These are phyloP conservation scores for Cephus nigrinus DNA, from an alignment of 2,888 invertebrate species.

Conservation along the genomic window DNA sequence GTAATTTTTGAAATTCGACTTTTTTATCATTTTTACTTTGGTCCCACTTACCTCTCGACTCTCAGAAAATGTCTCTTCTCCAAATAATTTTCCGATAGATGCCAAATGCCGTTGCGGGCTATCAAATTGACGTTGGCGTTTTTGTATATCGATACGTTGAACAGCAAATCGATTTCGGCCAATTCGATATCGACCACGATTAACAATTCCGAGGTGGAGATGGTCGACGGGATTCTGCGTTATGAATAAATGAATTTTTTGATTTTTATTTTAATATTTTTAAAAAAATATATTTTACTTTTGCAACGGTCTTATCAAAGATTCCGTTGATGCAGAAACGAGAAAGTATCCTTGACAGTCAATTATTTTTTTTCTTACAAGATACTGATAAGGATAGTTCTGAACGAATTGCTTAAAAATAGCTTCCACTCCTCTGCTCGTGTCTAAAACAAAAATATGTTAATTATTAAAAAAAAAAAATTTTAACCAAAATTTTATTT, in stretches of 20 bases:
- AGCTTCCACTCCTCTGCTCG: slow-evolving; percentile 23
- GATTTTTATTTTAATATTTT: neutral
- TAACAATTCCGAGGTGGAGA: slow-evolving; percentile 47
- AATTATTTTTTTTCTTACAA: slow-evolving; percentile 28
- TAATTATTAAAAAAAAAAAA: neutral
- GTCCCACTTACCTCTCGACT: slow-evolving; percentile 35
- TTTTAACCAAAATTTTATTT: no score
- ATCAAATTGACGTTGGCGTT: slow-evolving; percentile 47
- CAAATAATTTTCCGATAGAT: slow-evolving; percentile 48
- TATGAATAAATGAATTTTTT: neutral
- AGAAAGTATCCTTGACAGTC: slow-evolving; percentile 47
- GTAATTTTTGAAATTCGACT: no score
- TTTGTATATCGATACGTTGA: slow-evolving; percentile 41
- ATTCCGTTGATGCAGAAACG: slow-evolving; percentile 32
- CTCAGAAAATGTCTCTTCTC: slow-evolving; percentile 41
- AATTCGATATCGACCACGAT: slow-evolving; percentile 38
- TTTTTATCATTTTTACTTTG: neutral
- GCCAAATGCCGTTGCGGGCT: slow-evolving; percentile 45
- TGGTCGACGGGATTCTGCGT: slow-evolving; percentile 41
- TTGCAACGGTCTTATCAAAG: slow-evolving; percentile 26
- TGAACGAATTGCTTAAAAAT: slow-evolving; percentile 45
- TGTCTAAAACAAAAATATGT: slow-evolving; percentile 27
- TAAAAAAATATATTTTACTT: slow-evolving; percentile 13
- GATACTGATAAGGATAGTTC: slow-evolving; percentile 45
- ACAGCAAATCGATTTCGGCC: slow-evolving; percentile 29